Conservation (phyloP, 2,113 vertebrate species). For the Platichthys flesus region DNA sequence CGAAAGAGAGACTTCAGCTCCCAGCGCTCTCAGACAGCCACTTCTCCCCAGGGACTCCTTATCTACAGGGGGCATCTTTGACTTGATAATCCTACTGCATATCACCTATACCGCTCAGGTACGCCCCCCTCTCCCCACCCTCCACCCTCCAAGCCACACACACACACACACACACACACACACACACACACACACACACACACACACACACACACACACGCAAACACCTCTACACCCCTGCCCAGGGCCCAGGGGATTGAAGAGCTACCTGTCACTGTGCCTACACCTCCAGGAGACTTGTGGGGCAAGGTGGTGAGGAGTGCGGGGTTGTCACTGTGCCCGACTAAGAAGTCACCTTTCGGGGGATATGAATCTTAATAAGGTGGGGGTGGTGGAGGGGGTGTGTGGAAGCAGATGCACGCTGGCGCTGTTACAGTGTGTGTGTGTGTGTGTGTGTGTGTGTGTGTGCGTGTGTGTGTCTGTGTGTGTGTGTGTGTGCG, state of each 20-base stretch:
- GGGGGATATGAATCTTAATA: conserved; percentile 86
- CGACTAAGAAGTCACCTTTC: conserved; percentile 85
- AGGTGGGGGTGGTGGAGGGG: conserved; percentile 50
- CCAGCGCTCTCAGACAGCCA: conserved; percentile 60
- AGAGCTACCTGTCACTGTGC: conserved; percentile 81
- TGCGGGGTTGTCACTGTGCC: conserved; percentile 72
- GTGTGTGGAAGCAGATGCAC: conserved; percentile 43
- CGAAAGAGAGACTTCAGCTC: conserved; percentile 62
- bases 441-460: conserved; percentile 29
- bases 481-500: no score
- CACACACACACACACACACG: conserved; percentile 20
- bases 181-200: conserved; percentile 26
- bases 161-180: conserved; percentile 20
- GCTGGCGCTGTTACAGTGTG: conserved; percentile 42
- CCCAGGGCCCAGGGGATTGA: conserved; percentile 73
- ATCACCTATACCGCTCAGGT: conserved; percentile 68
- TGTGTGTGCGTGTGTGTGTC: conserved; percentile 8
- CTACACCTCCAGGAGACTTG: conserved; percentile 79
- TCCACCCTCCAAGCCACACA: neutral
- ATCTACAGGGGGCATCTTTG: conserved; percentile 82
- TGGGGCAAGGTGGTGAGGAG: conserved; percentile 61
- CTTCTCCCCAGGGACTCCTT: conserved; percentile 75
- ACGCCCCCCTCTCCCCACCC: no score
- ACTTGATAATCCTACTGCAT: conserved; percentile 80
- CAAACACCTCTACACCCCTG: conserved; percentile 49